Base-by-base conservation (phyloP, 2,113 vertebrate species). In the Gallinago paraguaiae region DNA sequence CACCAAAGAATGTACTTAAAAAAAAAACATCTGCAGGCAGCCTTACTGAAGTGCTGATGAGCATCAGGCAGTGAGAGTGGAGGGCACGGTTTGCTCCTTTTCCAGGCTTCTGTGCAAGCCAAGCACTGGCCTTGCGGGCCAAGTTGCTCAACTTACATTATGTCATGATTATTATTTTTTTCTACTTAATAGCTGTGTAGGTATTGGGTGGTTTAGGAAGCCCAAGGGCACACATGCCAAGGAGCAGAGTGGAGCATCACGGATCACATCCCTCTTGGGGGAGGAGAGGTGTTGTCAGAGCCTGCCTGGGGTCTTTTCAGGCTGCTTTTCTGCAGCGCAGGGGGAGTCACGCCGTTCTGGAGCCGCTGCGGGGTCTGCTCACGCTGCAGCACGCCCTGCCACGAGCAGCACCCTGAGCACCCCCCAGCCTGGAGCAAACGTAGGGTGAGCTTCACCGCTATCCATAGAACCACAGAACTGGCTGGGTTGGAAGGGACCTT, bases 321-420 rank as follows among this genome's bases (percentile, higher is more conserved):
- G 54, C 39, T 39, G 28, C 50, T 54, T 31, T 14, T 22, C 23
- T 72, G 45, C 31, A 54, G 57, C 1, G 1, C 51, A 84, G 45
- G 13, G 18, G 45, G 35, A 86, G 37, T n/a, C 64, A 18, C 4
- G 0, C 63, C 37, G 35, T 24, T 39, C 48, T 0, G 1, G 3
- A 43, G 35, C 23, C 57, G 53, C 57, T 57, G 39, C 2, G 0
- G 25, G 6, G 37, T 25, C 63, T 25, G 56, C 39, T 64, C 2
- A 0, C 1, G 1, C 39, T 54, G 67, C 43, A 64, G 61, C 30
- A 13, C 8, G 12, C 48, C 48, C 9, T 0, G 0, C 27, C 56
- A 67, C 0, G 0, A 61, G 75, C 70, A 45, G 41, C 79, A 61
- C 0, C 0, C 27, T 59, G 51, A 85, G 53, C 41, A 30, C 7